These are phyloP conservation scores for Campoletis sonorensis DNA, from an alignment of 1,140 invertebrate genomes.

Conservation along the genomic window DNA sequence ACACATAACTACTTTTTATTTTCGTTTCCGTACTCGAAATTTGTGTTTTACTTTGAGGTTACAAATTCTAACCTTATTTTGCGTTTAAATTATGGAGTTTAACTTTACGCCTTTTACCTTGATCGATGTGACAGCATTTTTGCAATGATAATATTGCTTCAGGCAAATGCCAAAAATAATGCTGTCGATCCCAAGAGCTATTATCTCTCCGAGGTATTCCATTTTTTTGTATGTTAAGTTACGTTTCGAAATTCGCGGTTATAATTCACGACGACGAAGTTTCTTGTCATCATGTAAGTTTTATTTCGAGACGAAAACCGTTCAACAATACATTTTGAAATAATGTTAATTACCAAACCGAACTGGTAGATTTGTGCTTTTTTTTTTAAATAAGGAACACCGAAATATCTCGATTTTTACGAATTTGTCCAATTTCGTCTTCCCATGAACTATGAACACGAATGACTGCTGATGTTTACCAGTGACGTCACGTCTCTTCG, in stretches of 20 bases:
- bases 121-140: conserved; percentile 81
- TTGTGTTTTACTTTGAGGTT: neutral
- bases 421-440: neutral
- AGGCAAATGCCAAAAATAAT: conserved; percentile 84
- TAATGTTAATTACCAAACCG: neutral
- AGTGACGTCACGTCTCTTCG: conserved; percentile 3
- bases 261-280: conserved; percentile 11
- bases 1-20: no score
- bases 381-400: no score
- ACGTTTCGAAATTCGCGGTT: conserved; percentile 47
- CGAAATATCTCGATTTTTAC: neutral
- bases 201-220: conserved; percentile 80
- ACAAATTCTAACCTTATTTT: conserved; percentile 5
- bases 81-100: conserved; percentile 14
- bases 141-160: conserved; percentile 83
- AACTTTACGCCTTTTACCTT: conserved; percentile 75
- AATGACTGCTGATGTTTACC: conserved; percentile 29
- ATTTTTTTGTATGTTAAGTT: conserved; percentile 65
- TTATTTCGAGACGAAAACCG: no score
- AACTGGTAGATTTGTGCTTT: no score
- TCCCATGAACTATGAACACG: conserved; percentile 1
- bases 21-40: no score
- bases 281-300: conserved; percentile 3
- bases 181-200: conserved; percentile 84
- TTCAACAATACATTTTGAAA: neutral